These are phyloP conservation scores for Molossus molossus DNA, from an alignment of 2,797 vertebrate genomes.

Conservation along the genomic window DNA sequence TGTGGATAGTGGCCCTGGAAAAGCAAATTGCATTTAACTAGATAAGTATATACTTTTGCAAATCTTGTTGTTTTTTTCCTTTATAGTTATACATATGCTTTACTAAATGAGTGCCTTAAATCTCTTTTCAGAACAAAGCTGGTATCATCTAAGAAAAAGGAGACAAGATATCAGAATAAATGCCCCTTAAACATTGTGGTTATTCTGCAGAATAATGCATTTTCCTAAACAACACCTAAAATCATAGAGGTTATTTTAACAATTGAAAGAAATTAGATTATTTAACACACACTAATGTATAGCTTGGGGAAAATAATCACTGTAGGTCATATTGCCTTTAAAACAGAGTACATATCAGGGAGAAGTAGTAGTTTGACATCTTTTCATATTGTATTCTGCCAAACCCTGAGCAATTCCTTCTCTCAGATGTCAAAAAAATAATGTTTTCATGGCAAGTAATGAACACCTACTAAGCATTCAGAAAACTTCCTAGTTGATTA, in stretches of 20 bases:
- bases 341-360: neutral
- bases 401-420: neutral
- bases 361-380: neutral
- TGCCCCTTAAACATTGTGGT: neutral
- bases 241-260: neutral
- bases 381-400: neutral
- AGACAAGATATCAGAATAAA: neutral
- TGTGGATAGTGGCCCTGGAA: neutral
- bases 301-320: neutral
- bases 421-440: neutral
- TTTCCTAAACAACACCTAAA: conserved; percentile 37
- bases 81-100: neutral
- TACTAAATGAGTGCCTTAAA: neutral
- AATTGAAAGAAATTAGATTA: conserved; percentile 7
- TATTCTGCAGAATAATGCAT: conserved; percentile 16
- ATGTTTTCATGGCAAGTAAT: neutral
- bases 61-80: neutral
- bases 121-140: conserved; percentile 12
- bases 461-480: conserved; percentile 32
- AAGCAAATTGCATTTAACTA: neutral
- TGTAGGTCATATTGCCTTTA: neutral
- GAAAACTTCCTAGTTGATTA: conserved; percentile 20
- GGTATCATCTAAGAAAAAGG: neutral
- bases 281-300: neutral
- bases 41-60: conserved; percentile 29